Base-by-base conservation (phyloP, 2,888 invertebrate species). In the Trissolcus brochymenae region DNA sequence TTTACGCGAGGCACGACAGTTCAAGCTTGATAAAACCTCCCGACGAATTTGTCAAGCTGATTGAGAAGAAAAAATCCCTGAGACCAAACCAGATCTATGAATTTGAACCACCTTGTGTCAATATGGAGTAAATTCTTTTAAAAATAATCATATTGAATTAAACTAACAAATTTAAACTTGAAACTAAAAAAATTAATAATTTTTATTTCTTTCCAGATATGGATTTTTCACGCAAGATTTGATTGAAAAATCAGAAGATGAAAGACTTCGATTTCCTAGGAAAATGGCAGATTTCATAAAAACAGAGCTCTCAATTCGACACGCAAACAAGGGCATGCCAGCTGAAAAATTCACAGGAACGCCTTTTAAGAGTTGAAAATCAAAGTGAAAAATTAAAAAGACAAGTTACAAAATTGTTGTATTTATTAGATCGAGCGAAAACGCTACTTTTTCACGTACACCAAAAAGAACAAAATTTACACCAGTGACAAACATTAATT, bases 1-100 rank as follows among this genome's bases (percentile, higher is more conserved):
- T 64, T 81, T 88, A 89, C 57, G 84, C 88, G 2, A 84, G 73
- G 72, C 87, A 87, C 61, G 88, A 88, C 3, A 81, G 74, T 21
- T 54, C 80, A 3, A 40, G 56, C 1, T 54, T 76, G 0, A 75
- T 83, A 16, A 76, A 81, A 11, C 68, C 82, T 25, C 82, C 82
- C 3, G 74, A 76, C 21, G 83, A 86, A 61, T 86, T 82, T 59
- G 50, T 87, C 0, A 70, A 83, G 59, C 67, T 88, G 4, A 83
- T 88, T 17, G 80, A 82, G 41, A 84, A 78, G 64, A 77, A 72
- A 2, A 72, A 60, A 35, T 70, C 76, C 16, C 60, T 81, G 29
- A 67, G 46, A 14, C 87, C 88, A 0, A 82, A 74, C 54, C 82
- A 87, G 41, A 77, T 84, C 66, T 87, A 87, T 54, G 46, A 78